Evolutionary conservation across 2,113 vertebrate species (phyloP).

Genomic region (Microtus pennsylvanicus): DNA sequence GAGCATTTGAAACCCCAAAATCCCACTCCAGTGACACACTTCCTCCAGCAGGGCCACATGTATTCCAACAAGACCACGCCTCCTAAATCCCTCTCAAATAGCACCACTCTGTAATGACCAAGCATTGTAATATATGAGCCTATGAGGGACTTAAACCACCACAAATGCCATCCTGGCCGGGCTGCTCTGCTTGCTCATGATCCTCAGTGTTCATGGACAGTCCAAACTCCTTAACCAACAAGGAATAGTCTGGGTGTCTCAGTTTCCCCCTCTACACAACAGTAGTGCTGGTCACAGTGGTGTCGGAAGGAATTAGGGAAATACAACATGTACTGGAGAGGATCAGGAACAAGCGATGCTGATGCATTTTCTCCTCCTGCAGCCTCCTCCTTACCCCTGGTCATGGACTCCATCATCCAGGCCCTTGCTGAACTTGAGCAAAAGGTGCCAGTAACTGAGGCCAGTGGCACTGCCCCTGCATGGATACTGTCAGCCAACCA

Average conservation of each 20-base stretch:
- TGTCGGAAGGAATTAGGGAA: neutral
- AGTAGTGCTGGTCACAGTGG: neutral
- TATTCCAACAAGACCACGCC: neutral
- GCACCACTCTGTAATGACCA: neutral
- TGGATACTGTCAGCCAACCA: constrained; percentile 53
- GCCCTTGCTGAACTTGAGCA: constrained; percentile 86
- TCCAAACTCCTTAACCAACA: neutral
- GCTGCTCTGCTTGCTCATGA: neutral
- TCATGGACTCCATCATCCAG: constrained; percentile 87
- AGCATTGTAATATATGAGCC: neutral
- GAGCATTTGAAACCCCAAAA: neutral
- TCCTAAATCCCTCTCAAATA: neutral
- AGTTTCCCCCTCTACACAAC: neutral
- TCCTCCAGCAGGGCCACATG: neutral
- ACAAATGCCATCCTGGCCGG: neutral
- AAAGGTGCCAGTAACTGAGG: neutral
- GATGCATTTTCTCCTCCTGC: neutral
- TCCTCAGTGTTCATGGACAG: neutral
- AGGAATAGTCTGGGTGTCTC: neutral
- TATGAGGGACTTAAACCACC: no score
- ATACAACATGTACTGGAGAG: neutral
- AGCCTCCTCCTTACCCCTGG: constrained; percentile 80
- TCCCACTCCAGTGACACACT: neutral
- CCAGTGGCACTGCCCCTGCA: neutral
- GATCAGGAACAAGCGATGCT: neutral